These are phyloP conservation scores for Carettochelys insculpta DNA, from an alignment of 2,113 vertebrate genomes.

Conservation along the genomic window DNA sequence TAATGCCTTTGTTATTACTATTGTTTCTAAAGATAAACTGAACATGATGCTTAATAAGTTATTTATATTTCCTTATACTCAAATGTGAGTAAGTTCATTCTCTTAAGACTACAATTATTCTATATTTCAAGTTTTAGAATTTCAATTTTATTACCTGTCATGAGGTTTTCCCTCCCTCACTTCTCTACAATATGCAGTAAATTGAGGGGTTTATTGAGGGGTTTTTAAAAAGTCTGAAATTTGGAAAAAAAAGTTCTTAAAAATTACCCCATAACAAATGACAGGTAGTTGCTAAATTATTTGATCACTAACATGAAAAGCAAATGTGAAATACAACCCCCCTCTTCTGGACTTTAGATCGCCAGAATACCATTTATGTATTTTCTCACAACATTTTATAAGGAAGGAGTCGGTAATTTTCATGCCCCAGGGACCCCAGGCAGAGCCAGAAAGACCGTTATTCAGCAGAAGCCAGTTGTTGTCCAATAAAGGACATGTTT, in stretches of 20 bases:
- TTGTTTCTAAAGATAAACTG: not conserved
- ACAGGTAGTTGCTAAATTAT: not conserved
- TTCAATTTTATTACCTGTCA: not conserved
- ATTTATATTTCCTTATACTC: not conserved
- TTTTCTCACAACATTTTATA: not conserved
- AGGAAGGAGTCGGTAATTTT: conserved; percentile 9
- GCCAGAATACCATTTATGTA: not conserved
- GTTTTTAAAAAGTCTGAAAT: not conserved
- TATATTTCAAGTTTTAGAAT: not conserved
- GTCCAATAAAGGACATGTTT: conserved; percentile 19
- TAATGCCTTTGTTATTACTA: not conserved
- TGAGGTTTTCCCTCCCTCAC: not conserved
- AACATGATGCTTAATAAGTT: not conserved
- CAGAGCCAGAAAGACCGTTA: not conserved
- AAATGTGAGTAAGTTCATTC: not conserved
- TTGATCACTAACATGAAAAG: not conserved
- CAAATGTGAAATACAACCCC: not conserved
- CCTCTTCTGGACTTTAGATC: not conserved
- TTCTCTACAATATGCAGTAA: not conserved
- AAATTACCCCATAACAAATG: not conserved
- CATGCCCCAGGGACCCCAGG: not conserved
- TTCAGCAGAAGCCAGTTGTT: not conserved
- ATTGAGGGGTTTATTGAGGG: not conserved
- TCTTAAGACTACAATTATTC: not conserved
- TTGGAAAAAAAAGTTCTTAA: not conserved